These are phyloP conservation scores for Unio delphinus DNA, from an alignment of 2,888 invertebrate species.

Conservation along the genomic window DNA sequence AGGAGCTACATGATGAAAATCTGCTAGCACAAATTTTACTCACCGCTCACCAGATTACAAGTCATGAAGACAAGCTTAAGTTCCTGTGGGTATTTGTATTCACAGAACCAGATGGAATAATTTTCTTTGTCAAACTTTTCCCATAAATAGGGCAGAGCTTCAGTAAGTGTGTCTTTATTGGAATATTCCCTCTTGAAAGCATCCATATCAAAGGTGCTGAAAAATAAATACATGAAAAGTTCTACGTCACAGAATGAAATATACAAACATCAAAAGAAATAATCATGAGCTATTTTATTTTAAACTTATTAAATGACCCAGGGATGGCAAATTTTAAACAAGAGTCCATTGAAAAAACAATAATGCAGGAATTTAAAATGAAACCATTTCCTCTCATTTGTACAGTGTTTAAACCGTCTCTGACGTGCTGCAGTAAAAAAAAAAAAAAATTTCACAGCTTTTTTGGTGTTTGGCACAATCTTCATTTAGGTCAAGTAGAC, in stretches of 20 bases:
- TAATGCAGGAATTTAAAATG: background rate
- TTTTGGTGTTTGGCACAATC: too few species aligned
- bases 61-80: slow-evolving; percentile 96
- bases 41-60: slow-evolving; percentile 95
- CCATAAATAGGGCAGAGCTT: slow-evolving; percentile 98
- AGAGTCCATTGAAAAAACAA: background rate
- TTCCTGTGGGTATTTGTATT: slow-evolving; percentile 96
- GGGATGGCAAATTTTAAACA: background rate
- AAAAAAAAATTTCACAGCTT: too few species aligned
- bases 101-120: slow-evolving; percentile 97
- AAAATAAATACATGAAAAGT: slow-evolving; percentile 15
- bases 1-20: too few species aligned
- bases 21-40: slow-evolving; percentile 31
- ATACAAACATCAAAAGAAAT: too few species aligned
- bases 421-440: too few species aligned
- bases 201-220: slow-evolving; percentile 93
- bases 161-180: slow-evolving; percentile 89
- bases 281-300: too few species aligned
- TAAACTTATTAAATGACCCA: background rate
- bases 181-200: slow-evolving; percentile 98
- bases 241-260: background rate
- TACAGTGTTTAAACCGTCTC: too few species aligned
- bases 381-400: too few species aligned
- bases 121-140: slow-evolving; percentile 96
- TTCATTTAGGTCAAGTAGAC: too few species aligned